A percentile compares a stretch with the other conserved stretches of the same genome.
phyloP scores from a whole-genome alignment of 2,888 invertebrate genomes.

The Tetragonisca angustula region DNA sequence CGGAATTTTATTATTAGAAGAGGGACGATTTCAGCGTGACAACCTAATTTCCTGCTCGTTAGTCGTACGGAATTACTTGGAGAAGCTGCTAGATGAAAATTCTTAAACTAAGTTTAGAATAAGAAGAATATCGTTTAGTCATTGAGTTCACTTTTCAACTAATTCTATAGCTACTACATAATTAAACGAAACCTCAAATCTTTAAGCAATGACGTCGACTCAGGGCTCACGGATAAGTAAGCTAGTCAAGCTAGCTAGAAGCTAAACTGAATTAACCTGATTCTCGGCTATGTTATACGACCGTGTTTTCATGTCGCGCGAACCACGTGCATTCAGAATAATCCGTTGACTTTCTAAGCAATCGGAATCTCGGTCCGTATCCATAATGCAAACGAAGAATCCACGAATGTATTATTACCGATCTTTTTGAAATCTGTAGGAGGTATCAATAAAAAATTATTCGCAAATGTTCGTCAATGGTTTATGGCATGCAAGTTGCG shows the following conservation, averaged over 20 bases:
- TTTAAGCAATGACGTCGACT: slow-evolving; percentile 43
- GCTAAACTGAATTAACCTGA: slow-evolving; percentile 42
- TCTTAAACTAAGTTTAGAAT: not conserved
- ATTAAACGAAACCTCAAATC: too few species aligned
- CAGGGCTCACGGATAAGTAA: slow-evolving; percentile 33
- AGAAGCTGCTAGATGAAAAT: slow-evolving; percentile 4
- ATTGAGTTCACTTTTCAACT: too few species aligned
- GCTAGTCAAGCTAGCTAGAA: slow-evolving; percentile 24
- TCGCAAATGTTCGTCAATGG: slow-evolving; percentile 3
- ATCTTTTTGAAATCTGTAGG: not conserved
- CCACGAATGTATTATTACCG: too few species aligned
- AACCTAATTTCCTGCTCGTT: slow-evolving; percentile 61
- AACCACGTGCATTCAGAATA: slow-evolving; percentile 25
- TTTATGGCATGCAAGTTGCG: slow-evolving; percentile 37
- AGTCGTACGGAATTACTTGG: slow-evolving; percentile 26
- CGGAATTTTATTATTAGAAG: slow-evolving; percentile 28
- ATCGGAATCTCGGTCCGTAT: not conserved
- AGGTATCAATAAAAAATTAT: slow-evolving; percentile 11
- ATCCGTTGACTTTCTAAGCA: slow-evolving; percentile 41
- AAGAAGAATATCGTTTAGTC: not conserved
- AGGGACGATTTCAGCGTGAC: slow-evolving; percentile 39
- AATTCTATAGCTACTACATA: too few species aligned
- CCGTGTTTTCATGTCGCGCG: slow-evolving; percentile 29
- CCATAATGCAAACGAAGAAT: not conserved
- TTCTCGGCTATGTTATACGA: slow-evolving; percentile 36